phyloP scores from a whole-genome alignment of 2,888 invertebrate species.

The Hipparchia sbordonii region DNA sequence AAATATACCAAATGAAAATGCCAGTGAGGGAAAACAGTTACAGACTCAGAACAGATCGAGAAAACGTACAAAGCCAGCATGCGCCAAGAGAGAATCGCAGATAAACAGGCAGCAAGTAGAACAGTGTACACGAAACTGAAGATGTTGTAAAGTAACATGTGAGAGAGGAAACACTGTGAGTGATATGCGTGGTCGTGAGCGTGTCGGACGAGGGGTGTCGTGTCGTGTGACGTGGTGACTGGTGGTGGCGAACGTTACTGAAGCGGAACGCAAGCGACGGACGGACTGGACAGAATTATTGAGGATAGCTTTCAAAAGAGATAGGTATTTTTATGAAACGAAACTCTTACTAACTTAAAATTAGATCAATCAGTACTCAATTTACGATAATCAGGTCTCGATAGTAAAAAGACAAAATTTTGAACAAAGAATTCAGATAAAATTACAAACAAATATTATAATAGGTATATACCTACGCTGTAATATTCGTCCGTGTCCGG shows the following conservation, averaged over 20 bases:
- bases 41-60: slow-evolving; percentile 14
- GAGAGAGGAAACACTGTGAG: slow-evolving; percentile 30
- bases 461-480: not conserved
- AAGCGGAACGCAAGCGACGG: slow-evolving; percentile 54
- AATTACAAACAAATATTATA: not conserved
- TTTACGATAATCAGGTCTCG: not conserved
- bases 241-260: slow-evolving; percentile 41
- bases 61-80: slow-evolving; percentile 40
- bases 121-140: slow-evolving; percentile 30
- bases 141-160: slow-evolving; percentile 38
- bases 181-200: slow-evolving; percentile 43
- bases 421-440: not conserved
- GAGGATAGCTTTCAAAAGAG: not conserved
- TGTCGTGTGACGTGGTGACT: slow-evolving; percentile 41
- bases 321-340: not conserved
- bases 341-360: not conserved
- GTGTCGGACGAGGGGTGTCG: slow-evolving; percentile 48
- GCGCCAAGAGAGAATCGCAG: slow-evolving; percentile 38
- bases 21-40: slow-evolving; percentile 34
- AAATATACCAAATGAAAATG: slow-evolving; percentile 32
- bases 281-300: slow-evolving; percentile 48
- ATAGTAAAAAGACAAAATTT: not conserved
- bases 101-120: slow-evolving; percentile 29
- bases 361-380: not conserved
- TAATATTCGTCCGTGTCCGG: slow-evolving; percentile 54